These are phyloP conservation scores for Takifugu bimaculatus DNA, from an alignment of 2,113 vertebrate genomes.

Conservation along the genomic window DNA sequence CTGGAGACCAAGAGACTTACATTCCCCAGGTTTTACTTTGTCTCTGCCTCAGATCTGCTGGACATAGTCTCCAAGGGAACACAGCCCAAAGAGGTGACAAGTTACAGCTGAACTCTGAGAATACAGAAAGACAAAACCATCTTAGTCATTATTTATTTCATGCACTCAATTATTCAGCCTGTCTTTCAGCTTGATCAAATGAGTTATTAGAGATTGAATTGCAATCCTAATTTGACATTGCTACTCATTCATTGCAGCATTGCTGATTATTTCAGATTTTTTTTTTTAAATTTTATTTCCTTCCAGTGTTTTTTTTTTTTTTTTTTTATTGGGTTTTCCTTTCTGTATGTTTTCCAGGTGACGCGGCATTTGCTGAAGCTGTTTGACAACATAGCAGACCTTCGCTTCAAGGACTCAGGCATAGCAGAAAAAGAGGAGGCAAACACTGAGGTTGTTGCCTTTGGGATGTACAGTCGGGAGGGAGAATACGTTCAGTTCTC, in stretches of 20 bases:
- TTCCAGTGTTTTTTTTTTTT: background rate
- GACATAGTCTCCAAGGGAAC: constrained; percentile 79
- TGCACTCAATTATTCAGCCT: no score
- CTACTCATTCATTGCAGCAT: background rate
- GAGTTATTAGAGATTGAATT: background rate
- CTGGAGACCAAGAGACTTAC: constrained; percentile 72
- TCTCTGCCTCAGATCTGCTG: constrained; percentile 73
- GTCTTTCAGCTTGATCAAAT: background rate
- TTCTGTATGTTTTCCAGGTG: constrained; percentile 61
- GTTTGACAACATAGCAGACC: constrained; percentile 74
- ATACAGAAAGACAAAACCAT: background rate
- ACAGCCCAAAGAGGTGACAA: constrained; percentile 67
- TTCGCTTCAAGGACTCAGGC: constrained; percentile 70
- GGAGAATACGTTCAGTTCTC: constrained; percentile 73
- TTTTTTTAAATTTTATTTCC: no score
- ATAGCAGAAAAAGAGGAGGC: constrained; percentile 32
- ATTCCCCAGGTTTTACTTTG: constrained; percentile 74
- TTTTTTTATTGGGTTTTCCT: background rate
- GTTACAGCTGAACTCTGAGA: constrained; percentile 4
- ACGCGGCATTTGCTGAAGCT: constrained; percentile 77
- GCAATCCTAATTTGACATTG: background rate
- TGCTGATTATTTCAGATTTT: no score
- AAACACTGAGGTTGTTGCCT: constrained; percentile 34
- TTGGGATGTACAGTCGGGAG: constrained; percentile 77
- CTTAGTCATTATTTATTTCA: no score